phyloP scores from a whole-genome alignment of 2,113 vertebrate genomes.

The Thamnophis sirtalis region DNA sequence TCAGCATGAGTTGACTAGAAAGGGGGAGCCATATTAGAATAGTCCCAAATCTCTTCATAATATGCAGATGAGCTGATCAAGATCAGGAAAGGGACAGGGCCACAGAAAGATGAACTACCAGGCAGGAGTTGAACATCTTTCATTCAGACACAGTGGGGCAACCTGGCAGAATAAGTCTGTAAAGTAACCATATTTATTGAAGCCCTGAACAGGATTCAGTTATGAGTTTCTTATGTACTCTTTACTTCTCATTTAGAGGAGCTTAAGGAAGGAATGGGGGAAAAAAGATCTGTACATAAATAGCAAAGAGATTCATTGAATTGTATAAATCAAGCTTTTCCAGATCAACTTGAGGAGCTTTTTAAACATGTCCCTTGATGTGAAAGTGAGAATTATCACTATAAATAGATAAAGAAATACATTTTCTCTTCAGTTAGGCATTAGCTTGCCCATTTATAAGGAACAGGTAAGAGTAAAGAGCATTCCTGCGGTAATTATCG shows the following conservation, averaged over 20 bases:
- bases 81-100: background rate
- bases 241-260: background rate
- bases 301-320: background rate
- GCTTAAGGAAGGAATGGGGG: background rate
- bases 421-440: background rate
- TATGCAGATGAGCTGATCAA: background rate
- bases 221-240: background rate
- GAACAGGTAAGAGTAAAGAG: background rate
- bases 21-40: background rate
- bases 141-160: background rate
- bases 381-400: background rate
- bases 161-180: background rate
- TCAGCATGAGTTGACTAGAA: background rate
- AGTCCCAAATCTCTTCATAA: background rate
- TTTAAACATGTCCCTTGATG: background rate
- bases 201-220: background rate
- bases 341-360: background rate
- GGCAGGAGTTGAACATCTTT: background rate
- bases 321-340: background rate
- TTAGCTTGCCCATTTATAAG: background rate
- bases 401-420: background rate
- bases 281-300: background rate
- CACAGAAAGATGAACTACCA: background rate
- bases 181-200: background rate
- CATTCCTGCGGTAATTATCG: background rate